Evolutionary conservation across 1,140 invertebrate genomes (phyloP).

Genomic region (Drosophila azteca): DNA sequence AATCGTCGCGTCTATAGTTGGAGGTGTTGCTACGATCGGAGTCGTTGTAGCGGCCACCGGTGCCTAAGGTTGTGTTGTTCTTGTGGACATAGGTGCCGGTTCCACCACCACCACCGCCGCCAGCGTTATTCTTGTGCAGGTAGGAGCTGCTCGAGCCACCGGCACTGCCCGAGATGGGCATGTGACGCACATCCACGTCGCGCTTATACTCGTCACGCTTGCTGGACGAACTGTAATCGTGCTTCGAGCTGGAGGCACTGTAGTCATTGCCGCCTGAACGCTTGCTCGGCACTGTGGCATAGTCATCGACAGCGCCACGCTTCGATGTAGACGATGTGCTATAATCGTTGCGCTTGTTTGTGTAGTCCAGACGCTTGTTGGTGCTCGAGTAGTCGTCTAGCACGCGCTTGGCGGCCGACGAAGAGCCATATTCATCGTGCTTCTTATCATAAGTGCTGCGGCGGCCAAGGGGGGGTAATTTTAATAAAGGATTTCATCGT

Average conservation of each 20-base stretch:
- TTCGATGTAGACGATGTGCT: conserved; percentile 55
- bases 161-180: conserved; percentile 51
- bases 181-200: conserved; percentile 71
- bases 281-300: conserved; percentile 62
- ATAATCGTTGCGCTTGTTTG: conserved; percentile 71
- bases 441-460: conserved; percentile 73
- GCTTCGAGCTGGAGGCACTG: conserved; percentile 59
- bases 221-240: conserved; percentile 68
- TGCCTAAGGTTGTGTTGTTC: conserved; percentile 51
- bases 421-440: conserved; percentile 73
- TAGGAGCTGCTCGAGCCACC: conserved; percentile 65
- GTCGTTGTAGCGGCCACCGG: conserved; percentile 69
- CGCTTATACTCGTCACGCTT: conserved; percentile 74
- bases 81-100: conserved; percentile 62
- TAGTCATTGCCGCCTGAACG: conserved; percentile 73
- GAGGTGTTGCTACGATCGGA: conserved; percentile 63
- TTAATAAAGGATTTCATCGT: background rate
- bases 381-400: conserved; percentile 71
- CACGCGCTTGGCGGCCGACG: conserved; percentile 59
- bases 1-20: conserved; percentile 73
- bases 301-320: conserved; percentile 74
- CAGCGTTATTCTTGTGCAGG: conserved; percentile 60
- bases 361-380: conserved; percentile 71
- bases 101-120: conserved; percentile 23
- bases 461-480: background rate